phyloP scores from a whole-genome alignment of 30 jellyfish, hydroid and myxozoan genomes.

The Rhopilema esculentum region DNA sequence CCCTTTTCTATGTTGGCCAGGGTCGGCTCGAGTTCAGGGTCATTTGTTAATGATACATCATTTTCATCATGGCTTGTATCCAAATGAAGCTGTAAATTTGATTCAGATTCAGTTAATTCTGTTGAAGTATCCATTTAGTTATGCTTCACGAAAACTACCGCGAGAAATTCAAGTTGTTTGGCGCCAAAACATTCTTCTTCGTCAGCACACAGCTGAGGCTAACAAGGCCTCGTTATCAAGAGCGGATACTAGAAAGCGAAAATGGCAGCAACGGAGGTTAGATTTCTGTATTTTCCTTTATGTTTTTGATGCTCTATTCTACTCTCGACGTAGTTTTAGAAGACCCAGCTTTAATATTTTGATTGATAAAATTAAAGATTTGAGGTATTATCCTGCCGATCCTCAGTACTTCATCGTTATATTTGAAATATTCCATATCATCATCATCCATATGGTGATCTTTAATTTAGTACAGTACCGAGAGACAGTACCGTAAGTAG shows the following conservation, averaged over 20 bases:
- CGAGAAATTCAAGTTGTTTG: background rate
- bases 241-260: background rate
- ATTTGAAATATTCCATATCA: too few species aligned
- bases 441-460: too few species aligned
- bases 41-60: background rate
- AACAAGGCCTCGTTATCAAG: background rate
- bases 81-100: background rate
- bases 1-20: background rate
- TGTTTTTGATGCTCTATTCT: too few species aligned
- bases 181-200: background rate
- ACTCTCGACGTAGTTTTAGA: too few species aligned
- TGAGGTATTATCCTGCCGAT: too few species aligned
- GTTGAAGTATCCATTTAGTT: background rate
- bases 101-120: background rate
- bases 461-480: too few species aligned
- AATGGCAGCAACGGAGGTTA: conserved; percentile 62
- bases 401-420: too few species aligned
- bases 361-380: too few species aligned
- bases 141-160: background rate
- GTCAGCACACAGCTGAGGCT: background rate
- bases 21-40: background rate
- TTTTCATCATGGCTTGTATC: background rate
- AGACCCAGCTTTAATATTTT: too few species aligned
- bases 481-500: too few species aligned
- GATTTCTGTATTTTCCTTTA: background rate